Conservation (phyloP, 2,797 vertebrate genomes). For the Glyptemys insculpta region DNA sequence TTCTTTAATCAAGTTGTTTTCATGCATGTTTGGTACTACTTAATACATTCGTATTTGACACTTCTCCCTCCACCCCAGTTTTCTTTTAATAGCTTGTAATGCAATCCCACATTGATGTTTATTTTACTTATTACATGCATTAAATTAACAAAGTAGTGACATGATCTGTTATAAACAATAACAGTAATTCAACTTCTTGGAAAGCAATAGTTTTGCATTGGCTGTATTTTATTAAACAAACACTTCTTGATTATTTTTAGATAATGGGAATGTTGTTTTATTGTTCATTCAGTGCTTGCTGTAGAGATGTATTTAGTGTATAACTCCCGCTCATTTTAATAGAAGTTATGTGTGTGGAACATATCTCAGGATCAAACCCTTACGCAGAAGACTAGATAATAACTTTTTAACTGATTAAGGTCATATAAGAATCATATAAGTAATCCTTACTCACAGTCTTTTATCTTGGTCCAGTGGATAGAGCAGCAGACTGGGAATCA, state of each 20-base stretch:
- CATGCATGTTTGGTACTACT: conserved; percentile 65
- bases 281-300: conserved; percentile 34
- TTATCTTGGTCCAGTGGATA: neutral
- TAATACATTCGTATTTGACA: conserved; percentile 51
- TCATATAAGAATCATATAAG: neutral
- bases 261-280: neutral
- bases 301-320: conserved; percentile 20
- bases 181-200: conserved; percentile 22
- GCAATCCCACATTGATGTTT: conserved; percentile 28
- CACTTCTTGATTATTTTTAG: conserved; percentile 11
- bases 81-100: conserved; percentile 16
- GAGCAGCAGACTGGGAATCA: neutral
- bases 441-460: neutral
- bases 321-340: neutral
- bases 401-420: neutral
- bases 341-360: neutral
- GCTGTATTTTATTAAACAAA: conserved; percentile 47
- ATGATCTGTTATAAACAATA: conserved; percentile 42
- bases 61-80: neutral
- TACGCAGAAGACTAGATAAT: neutral
- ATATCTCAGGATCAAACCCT: neutral
- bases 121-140: conserved; percentile 51
- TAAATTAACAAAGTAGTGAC: conserved; percentile 33
- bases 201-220: conserved; percentile 36
- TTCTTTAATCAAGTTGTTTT: conserved; percentile 74